These are phyloP conservation scores for Cataglyphis cursor DNA, from an alignment of 2,888 invertebrate species.

Conservation along the genomic window DNA sequence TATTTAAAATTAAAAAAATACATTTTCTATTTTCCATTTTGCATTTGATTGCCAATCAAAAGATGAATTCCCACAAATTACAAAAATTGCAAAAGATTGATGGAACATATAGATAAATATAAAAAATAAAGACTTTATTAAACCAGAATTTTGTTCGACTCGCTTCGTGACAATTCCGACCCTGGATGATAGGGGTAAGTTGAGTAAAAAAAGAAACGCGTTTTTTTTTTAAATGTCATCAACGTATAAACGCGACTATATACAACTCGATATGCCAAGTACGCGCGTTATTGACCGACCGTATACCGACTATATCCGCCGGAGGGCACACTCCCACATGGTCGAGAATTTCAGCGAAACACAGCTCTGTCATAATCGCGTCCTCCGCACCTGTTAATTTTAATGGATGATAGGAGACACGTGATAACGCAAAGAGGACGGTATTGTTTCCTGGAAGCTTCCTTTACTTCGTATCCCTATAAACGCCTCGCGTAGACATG, in stretches of 20 bases:
- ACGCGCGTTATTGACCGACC: conserved; percentile 52
- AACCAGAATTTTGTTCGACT: neutral
- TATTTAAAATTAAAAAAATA: neutral
- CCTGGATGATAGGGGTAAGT: conserved; percentile 12
- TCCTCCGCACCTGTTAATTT: conserved; percentile 10
- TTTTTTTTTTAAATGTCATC: conserved; percentile 44
- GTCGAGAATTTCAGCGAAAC: conserved; percentile 5
- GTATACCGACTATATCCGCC: conserved; percentile 19
- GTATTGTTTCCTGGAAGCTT: neutral
- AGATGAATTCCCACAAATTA: neutral
- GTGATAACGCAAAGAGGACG: neutral
- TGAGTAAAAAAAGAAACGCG: conserved; percentile 5
- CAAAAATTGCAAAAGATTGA: neutral
- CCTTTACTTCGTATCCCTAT: neutral
- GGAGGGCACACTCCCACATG: conserved; percentile 15
- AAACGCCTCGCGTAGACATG: neutral
- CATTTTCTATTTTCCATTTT: neutral
- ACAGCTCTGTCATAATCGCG: neutral
- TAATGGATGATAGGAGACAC: neutral
- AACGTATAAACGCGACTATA: conserved; percentile 28
- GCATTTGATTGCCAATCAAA: neutral
- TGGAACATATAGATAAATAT: neutral
- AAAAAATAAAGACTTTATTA: neutral
- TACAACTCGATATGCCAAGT: conserved; percentile 27
- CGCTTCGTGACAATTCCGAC: neutral